These are phyloP conservation scores for Anorthoa munda DNA, from an alignment of 2,888 invertebrate genomes.

Conservation along the genomic window DNA sequence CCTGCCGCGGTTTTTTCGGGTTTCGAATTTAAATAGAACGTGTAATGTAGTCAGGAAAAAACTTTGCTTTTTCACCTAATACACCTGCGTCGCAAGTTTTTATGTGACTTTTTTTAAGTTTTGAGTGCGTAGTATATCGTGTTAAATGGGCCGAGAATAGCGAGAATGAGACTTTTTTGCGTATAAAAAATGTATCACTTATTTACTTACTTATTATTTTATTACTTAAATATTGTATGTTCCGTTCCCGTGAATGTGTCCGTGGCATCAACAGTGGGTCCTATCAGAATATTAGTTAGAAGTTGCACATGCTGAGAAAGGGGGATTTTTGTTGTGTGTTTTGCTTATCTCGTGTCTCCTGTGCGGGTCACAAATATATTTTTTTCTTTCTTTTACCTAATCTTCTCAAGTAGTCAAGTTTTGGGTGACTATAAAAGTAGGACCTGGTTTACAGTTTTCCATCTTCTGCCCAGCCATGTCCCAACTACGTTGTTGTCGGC, in stretches of 20 bases:
- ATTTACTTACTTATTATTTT: background rate
- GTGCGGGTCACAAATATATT: no score
- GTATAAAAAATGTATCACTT: constrained; percentile 13
- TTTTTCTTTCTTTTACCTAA: background rate
- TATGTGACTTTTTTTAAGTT: constrained; percentile 46
- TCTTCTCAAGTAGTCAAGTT: background rate
- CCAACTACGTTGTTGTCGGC: background rate
- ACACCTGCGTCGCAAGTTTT: constrained; percentile 48
- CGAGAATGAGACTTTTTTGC: constrained; percentile 1
- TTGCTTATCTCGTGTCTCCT: no score
- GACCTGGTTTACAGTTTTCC: background rate
- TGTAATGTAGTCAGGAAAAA: constrained; percentile 47
- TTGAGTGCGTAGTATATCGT: constrained; percentile 22
- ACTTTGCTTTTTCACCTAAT: constrained; percentile 43
- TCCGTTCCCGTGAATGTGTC: no score
- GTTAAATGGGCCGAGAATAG: constrained; percentile 26
- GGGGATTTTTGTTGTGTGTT: no score
- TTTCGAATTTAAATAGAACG: constrained; percentile 52
- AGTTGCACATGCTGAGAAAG: no score
- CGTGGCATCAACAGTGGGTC: no score
- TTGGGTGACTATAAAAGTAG: background rate
- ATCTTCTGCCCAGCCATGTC: background rate
- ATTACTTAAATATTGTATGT: no score
- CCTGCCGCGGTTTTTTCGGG: constrained; percentile 52
- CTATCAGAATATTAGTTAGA: no score